phyloP scores from a whole-genome alignment of 2,113 vertebrate species.

The Hippocampus abdominalis region DNA sequence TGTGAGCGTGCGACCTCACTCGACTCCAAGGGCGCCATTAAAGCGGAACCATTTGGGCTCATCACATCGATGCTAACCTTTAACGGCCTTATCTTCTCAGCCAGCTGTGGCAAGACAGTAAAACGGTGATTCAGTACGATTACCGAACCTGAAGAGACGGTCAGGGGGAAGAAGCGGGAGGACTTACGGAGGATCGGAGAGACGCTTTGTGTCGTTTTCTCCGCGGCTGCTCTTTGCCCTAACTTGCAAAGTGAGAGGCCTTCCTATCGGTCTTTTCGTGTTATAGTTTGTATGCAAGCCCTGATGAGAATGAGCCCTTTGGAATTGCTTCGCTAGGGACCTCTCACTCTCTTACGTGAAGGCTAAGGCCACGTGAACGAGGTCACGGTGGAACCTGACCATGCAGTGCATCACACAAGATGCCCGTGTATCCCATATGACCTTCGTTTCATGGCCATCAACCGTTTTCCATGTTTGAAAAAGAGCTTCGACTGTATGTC shows the following conservation, averaged over 20 bases:
- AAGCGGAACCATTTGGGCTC: slow-evolving; percentile 50
- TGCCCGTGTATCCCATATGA: no score
- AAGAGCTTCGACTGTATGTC: no score
- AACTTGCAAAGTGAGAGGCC: slow-evolving; percentile 22
- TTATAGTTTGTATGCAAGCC: slow-evolving; percentile 37
- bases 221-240: slow-evolving; percentile 53
- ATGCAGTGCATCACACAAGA: no score
- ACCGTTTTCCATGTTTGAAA: no score
- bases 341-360: slow-evolving; percentile 10
- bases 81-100: slow-evolving; percentile 40
- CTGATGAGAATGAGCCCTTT: slow-evolving; percentile 15
- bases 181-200: slow-evolving; percentile 50
- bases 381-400: background rate
- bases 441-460: no score
- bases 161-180: slow-evolving; percentile 4
- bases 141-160: slow-evolving; percentile 17
- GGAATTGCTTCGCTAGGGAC: slow-evolving; percentile 25
- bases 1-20: slow-evolving; percentile 21
- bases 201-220: slow-evolving; percentile 37
- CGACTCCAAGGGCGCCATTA: slow-evolving; percentile 46
- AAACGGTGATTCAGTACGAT: slow-evolving; percentile 25
- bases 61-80: slow-evolving; percentile 46
- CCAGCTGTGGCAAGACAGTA: slow-evolving; percentile 41
- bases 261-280: slow-evolving; percentile 42
- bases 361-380: slow-evolving; percentile 15